These are phyloP conservation scores for Rhopalosiphum padi DNA, from an alignment of 1,140 invertebrate genomes.

Conservation along the genomic window DNA sequence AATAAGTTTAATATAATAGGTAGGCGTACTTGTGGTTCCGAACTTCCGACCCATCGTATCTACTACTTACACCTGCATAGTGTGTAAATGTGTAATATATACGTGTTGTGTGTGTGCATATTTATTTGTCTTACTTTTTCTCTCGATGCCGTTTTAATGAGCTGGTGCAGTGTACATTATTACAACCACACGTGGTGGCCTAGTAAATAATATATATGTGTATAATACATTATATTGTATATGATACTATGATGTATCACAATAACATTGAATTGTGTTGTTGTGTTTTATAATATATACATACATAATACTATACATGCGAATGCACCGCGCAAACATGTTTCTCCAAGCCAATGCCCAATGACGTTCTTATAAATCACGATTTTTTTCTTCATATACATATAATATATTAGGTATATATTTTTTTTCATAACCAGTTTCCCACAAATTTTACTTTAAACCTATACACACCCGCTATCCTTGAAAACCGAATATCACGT, in stretches of 20 bases:
- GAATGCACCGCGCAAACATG: neutral
- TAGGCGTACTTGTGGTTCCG: neutral
- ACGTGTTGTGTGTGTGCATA: neutral
- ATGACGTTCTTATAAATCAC: slow-evolving; percentile 25
- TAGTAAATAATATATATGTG: neutral
- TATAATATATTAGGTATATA: neutral
- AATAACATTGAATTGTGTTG: neutral
- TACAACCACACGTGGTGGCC: neutral
- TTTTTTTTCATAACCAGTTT: neutral
- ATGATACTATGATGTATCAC: neutral
- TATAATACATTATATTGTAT: neutral
- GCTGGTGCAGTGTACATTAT: neutral
- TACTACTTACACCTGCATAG: neutral
- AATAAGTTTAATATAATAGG: neutral
- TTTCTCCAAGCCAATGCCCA: neutral
- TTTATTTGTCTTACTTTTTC: slow-evolving; percentile 1
- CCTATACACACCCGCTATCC: neutral
- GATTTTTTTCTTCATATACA: neutral
- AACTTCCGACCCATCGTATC: neutral
- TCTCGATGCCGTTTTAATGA: neutral
- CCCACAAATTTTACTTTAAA: slow-evolving; percentile 13
- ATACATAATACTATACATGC: neutral
- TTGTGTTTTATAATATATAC: neutral
- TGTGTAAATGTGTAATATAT: neutral
- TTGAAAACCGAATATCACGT: neutral